phyloP scores from a whole-genome alignment of 2,797 vertebrate genomes.

The Huso huso region DNA sequence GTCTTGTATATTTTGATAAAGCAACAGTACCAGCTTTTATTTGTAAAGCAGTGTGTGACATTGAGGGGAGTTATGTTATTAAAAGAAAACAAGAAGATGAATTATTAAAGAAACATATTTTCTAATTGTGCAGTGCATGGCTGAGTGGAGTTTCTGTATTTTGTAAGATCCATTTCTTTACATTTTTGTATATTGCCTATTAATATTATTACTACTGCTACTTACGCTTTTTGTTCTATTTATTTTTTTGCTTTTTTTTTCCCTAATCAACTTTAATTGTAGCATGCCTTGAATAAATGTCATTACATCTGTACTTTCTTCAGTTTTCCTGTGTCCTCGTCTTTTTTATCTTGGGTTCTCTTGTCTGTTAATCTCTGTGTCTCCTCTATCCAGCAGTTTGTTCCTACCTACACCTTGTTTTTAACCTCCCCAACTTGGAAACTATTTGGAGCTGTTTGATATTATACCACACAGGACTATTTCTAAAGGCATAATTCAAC shows the following conservation, averaged over 20 bases:
- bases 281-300: conserved; percentile 78
- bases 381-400: no score
- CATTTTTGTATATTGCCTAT: conserved; percentile 48
- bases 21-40: conserved; percentile 68
- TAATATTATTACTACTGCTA: conserved; percentile 45
- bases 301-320: conserved; percentile 60
- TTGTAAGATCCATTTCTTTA: conserved; percentile 48
- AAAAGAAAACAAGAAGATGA: conserved; percentile 66
- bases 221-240: conserved; percentile 15
- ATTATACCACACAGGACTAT: no score
- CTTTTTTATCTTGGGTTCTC: conserved; percentile 43
- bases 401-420: no score
- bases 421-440: no score
- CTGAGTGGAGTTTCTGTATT: conserved; percentile 63
- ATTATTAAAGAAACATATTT: conserved; percentile 76
- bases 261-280: conserved; percentile 63
- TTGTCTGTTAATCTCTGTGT: no score
- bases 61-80: conserved; percentile 59
- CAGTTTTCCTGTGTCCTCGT: conserved; percentile 61
- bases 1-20: conserved; percentile 76
- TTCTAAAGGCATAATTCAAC: no score
- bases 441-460: no score
- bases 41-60: conserved; percentile 61
- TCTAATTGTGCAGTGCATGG: conserved; percentile 64
- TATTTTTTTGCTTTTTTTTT: conserved; percentile 46